phyloP scores from a whole-genome alignment of 2,113 vertebrate species.

The Lophura nycthemera region DNA sequence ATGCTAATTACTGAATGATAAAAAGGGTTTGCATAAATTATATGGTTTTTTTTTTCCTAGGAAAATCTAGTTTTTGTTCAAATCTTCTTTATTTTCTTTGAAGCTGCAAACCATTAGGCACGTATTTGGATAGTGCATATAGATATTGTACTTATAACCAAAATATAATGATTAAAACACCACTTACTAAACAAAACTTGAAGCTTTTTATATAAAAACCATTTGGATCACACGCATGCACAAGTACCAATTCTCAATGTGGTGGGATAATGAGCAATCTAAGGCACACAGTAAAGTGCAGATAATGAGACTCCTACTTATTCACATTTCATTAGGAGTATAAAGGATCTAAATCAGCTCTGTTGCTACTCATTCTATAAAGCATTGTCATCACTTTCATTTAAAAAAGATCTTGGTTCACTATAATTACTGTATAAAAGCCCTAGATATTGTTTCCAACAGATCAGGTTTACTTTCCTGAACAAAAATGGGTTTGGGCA shows the following conservation, averaged over 20 bases:
- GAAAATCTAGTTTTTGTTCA: slow-evolving; percentile 19
- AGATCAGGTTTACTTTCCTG: slow-evolving; percentile 67
- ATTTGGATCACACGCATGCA: slow-evolving; percentile 43
- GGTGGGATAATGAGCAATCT: slow-evolving; percentile 61
- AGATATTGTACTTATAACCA: not conserved
- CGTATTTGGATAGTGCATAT: not conserved
- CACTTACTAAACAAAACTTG: slow-evolving; percentile 53
- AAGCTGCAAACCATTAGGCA: not conserved
- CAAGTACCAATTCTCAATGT: slow-evolving; percentile 19
- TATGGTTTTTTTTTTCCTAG: not conserved
- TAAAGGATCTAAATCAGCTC: slow-evolving; percentile 64
- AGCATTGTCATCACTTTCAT: slow-evolving; percentile 66
- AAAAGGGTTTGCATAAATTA: not conserved
- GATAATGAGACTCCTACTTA: slow-evolving; percentile 75
- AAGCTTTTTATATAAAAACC: slow-evolving; percentile 44
- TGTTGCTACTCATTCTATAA: slow-evolving; percentile 63
- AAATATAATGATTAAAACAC: slow-evolving; percentile 42
- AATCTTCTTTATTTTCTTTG: not conserved
- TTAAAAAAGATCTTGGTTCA: slow-evolving; percentile 46
- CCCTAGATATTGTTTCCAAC: slow-evolving; percentile 62
- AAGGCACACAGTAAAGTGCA: slow-evolving; percentile 57
- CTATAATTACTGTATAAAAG: slow-evolving; percentile 70
- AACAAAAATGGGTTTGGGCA: slow-evolving; percentile 54
- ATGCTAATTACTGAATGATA: slow-evolving; percentile 29
- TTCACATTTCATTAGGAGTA: slow-evolving; percentile 70